Base-by-base conservation (phyloP, 2,113 vertebrate species). In the Chaenocephalus aceratus region DNA sequence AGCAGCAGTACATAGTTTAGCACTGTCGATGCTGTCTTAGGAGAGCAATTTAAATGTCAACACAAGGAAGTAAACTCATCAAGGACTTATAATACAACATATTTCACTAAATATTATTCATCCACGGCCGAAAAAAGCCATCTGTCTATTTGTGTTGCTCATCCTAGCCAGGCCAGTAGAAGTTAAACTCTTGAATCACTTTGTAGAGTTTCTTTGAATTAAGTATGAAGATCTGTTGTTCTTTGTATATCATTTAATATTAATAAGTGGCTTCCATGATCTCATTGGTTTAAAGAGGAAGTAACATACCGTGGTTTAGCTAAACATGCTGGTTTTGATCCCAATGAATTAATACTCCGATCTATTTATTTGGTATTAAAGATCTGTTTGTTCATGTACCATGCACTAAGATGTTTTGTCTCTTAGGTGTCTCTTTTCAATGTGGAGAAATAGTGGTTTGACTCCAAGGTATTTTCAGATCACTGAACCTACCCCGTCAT, bases 21-120 rank as follows among this genome's bases (percentile, higher is more conserved):
- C 51, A 30, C 48, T 51, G 30, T 36, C 5, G 6, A 41, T 41
- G 36, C 36, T 41, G 6, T 77, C 44, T 57, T 6, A 14, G 36
- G 58, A 79, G 76, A 69, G 78, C 58, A 66, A 81, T 73, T 30
- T 76, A 58, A 77, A 66, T 58, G 62, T 46, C 53, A 82, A 61
- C 16, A 51, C 46, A 62, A 80, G 34, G 11, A 69, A 56, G 36
- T 61, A 12, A 16, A 60, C 72, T 77, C 52, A 77, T 78, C 26
- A 51, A 53, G 26, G 63, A 77, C 21, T 59, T 59, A 54, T 77
- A 4, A 30, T 30, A 30, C 30, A 4, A 30, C 30, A 30, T 4
- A 30, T 30, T 30, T 30, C 30, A 30, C 36, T 8, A 8, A 41
- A 30, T 84, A 18, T 57, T 72, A 72, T 70, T 77, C 60, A 64